phyloP scores from a whole-genome alignment of 2,797 vertebrate genomes.

The Aulostomus chinensis region DNA sequence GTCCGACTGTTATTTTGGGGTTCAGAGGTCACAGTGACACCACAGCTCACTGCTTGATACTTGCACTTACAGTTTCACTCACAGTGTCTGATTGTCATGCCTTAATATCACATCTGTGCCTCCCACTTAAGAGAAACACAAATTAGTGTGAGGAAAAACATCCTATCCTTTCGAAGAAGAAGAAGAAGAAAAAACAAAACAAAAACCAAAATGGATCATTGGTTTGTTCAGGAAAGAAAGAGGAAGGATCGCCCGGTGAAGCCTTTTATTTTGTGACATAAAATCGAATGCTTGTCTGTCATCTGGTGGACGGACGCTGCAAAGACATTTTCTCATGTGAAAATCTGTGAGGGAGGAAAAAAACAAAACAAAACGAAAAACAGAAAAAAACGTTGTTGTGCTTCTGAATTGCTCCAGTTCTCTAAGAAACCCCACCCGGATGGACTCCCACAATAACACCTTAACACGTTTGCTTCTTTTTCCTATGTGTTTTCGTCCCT shows the following conservation, averaged over 20 bases:
- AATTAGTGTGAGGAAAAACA: slow-evolving; percentile 31
- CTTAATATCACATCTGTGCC: slow-evolving; percentile 79
- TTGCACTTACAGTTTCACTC: slow-evolving; percentile 53
- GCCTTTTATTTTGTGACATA: background rate
- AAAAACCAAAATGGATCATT: slow-evolving; percentile 5
- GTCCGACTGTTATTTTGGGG: slow-evolving; percentile 56
- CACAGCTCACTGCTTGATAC: slow-evolving; percentile 48
- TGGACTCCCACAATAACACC: slow-evolving; percentile 46
- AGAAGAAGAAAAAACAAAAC: slow-evolving; percentile 18
- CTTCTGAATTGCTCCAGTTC: slow-evolving; percentile 33
- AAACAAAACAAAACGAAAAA: too few species aligned
- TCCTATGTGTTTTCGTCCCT: slow-evolving; percentile 21
- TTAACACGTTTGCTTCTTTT: slow-evolving; percentile 42
- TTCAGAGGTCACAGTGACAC: slow-evolving; percentile 49
- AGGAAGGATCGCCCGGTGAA: too few species aligned
- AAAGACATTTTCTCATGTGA: slow-evolving; percentile 30
- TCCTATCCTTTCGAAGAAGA: slow-evolving; percentile 10
- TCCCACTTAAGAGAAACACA: slow-evolving; percentile 47
- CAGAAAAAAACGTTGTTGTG: too few species aligned
- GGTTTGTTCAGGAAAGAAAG: background rate
- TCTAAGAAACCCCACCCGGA: slow-evolving; percentile 28
- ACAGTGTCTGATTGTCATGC: slow-evolving; percentile 62
- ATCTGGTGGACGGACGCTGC: slow-evolving; percentile 59
- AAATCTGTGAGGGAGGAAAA: slow-evolving; percentile 20
- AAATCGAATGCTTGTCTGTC: slow-evolving; percentile 44